Base-by-base conservation (phyloP, 2,888 invertebrate species). In the Drosophila neonasuta region DNA sequence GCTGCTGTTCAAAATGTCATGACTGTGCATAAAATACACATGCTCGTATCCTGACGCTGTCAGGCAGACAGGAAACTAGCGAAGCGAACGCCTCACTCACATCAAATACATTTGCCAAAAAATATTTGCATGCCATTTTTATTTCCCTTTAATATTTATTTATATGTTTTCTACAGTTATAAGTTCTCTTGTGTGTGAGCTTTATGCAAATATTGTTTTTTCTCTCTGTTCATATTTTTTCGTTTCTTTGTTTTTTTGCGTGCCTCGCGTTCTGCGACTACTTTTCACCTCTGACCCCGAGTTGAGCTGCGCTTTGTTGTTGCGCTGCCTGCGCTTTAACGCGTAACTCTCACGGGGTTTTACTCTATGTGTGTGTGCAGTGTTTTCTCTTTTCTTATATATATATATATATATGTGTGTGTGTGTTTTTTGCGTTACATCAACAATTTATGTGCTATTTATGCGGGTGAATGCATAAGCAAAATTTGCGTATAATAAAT, bases 391-490 rank as follows among this genome's bases (percentile, higher is more conserved):
- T 20, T 2, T 42, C 34, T 57, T 63, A 55, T 15, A 15, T 15
- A 15, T 63, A 55, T 51, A 42, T 51, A 32, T 32, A 34, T 34
- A 5, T 45, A 9, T 46, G 46, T 46, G 10, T 45, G 24, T 45
- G 11, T 29, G 29, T 45, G n/a, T 60, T 49, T 50, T 57, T 62
- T 65, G 63, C 61, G 62, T 67, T 67, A 49, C 59, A 60, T 68
- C 54, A 55, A 70, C 70, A 68, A 66, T 77, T 74, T 76, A 67
- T 77, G 61, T 72, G 63, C 68, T 71, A 71, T 72, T 80, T 69
- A 78, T 81, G 81, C 77, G 80, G 77, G 79, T 80, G 83, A 81
- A 78, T 80, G 80, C 77, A 80, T 83, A 83, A 74, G 74, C 69
- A 81, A 79, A 71, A 70, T 83, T 71, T 72, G 65, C 68, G 68